These are phyloP conservation scores for Pelobates cultripes DNA, from an alignment of 2,797 vertebrate genomes.

Conservation along the genomic window DNA sequence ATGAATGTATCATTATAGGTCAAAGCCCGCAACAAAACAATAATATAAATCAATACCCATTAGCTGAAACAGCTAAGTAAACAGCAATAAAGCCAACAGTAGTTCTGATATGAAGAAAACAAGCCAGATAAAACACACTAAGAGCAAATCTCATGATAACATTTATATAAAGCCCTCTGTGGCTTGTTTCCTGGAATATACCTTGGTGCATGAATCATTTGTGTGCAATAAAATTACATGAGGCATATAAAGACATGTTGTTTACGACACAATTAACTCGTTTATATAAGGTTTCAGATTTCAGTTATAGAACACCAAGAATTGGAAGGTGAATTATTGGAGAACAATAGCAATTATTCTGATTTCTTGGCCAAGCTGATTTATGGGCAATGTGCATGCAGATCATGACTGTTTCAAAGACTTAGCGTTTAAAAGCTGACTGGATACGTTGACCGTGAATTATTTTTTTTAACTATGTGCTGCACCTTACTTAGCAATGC, in stretches of 20 bases:
- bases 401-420: neutral
- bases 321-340: no score
- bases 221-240: neutral
- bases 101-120: constrained; percentile 16
- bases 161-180: neutral
- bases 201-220: neutral
- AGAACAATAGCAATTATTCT: neutral
- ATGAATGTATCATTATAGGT: constrained; percentile 23
- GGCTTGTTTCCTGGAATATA: neutral
- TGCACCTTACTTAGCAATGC: no score
- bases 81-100: constrained; percentile 24
- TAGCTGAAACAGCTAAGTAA: constrained; percentile 42
- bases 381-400: neutral
- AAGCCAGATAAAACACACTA: neutral
- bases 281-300: neutral
- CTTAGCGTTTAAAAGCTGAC: no score
- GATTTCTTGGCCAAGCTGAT: neutral
- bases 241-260: neutral
- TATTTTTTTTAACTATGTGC: no score
- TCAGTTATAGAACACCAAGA: no score
- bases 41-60: constrained; percentile 48
- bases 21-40: constrained; percentile 19
- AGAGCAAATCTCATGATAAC: neutral
- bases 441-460: no score
- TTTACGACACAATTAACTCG: neutral